Evolutionary conservation across 2,113 vertebrate species (phyloP).

Genomic region (Aramus guarauna): DNA sequence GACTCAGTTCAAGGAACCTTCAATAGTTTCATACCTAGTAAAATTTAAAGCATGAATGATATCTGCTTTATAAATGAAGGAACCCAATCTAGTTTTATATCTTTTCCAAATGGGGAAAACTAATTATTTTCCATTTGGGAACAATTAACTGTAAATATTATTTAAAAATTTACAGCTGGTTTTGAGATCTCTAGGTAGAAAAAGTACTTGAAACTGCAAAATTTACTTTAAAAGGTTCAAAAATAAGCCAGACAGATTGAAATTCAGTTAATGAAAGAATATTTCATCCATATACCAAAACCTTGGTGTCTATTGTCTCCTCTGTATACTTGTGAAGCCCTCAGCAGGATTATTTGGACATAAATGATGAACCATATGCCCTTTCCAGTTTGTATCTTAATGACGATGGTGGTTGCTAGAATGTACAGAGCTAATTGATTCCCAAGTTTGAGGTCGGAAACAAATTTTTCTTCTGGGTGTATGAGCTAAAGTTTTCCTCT

Average conservation of each 20-base stretch:
- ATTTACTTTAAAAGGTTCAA: background rate
- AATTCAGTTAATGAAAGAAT: conserved; percentile 6
- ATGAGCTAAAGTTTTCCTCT: background rate
- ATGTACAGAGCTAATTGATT: background rate
- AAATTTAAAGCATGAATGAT: background rate
- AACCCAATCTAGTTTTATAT: background rate
- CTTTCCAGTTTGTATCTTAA: background rate
- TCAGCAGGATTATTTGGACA: background rate
- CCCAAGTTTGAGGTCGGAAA: background rate
- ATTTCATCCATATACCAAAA: background rate
- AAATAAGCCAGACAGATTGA: background rate
- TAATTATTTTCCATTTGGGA: background rate
- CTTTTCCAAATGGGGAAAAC: background rate
- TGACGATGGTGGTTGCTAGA: background rate
- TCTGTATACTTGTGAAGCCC: background rate
- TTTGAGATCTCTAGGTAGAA: background rate
- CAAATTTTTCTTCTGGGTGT: background rate
- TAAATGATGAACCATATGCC: background rate
- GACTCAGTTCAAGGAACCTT: background rate
- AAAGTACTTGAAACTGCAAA: background rate
- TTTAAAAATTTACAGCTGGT: background rate
- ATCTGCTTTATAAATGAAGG: background rate
- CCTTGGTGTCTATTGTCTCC: background rate
- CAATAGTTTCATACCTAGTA: background rate
- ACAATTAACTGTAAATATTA: background rate